Conservation (phyloP, 64 coral and sea anemone genomes). For the Orbicella faveolata region DNA sequence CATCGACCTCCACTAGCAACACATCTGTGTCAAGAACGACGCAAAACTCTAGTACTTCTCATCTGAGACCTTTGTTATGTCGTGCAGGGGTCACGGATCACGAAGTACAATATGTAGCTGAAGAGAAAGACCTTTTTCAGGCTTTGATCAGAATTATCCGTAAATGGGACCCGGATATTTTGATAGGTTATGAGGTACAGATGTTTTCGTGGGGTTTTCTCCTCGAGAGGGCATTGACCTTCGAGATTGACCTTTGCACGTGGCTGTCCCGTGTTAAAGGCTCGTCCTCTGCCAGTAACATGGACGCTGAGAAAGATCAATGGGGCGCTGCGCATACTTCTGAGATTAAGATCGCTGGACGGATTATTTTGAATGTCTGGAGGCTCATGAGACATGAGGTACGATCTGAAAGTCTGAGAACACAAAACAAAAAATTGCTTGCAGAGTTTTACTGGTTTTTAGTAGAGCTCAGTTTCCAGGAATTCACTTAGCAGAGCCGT, state of each 20-base stretch:
- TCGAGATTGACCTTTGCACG: slow-evolving; percentile 76
- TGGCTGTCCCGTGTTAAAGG: slow-evolving; percentile 75
- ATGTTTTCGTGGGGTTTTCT: slow-evolving; percentile 97
- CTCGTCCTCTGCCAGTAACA: slow-evolving; percentile 68
- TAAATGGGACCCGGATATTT: slow-evolving; percentile 92
- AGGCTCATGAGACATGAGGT: slow-evolving; percentile 99
- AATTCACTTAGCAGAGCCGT: no score
- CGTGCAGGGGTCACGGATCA: slow-evolving; percentile 64
- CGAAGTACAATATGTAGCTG: slow-evolving; percentile 58
- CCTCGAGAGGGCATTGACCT: slow-evolving; percentile 72
- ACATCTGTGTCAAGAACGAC: slow-evolving; percentile 3
- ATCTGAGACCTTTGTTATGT: slow-evolving; percentile 2
- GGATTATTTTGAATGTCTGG: slow-evolving; percentile 93
- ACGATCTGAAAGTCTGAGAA: not conserved
- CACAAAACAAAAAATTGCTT: no score
- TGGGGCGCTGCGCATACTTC: slow-evolving; percentile 91
- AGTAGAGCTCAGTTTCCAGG: no score
- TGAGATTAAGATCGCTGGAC: slow-evolving; percentile 87
- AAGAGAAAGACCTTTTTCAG: slow-evolving; percentile 76
- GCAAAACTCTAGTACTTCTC: not conserved
- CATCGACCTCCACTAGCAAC: slow-evolving; percentile 7
- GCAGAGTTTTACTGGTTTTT: no score
- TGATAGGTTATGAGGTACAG: slow-evolving; percentile 93
- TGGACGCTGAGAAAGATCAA: slow-evolving; percentile 86
- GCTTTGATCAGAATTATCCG: slow-evolving; percentile 66